Evolutionary conservation across 2,797 vertebrate genomes (phyloP).

Genomic region (Anomalospiza imberbis): DNA sequence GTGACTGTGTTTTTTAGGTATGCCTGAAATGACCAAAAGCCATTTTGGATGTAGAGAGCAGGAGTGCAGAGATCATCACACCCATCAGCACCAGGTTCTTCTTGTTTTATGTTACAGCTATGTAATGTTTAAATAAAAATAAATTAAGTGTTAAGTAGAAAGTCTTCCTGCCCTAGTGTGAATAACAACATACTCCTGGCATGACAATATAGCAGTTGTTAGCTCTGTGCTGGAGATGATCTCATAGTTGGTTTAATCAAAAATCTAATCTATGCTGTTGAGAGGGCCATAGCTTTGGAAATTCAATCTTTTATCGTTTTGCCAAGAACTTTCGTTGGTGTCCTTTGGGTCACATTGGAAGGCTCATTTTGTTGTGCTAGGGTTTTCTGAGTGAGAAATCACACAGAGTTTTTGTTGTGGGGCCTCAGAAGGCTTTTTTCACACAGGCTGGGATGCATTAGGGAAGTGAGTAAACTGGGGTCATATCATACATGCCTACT

Average conservation of each 20-base stretch:
- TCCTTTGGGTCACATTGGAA: conserved; percentile 46
- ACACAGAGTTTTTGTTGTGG: background rate
- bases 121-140: conserved; percentile 51
- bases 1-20: background rate
- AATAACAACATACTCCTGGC: conserved; percentile 45
- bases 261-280: background rate
- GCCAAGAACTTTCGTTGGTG: conserved; percentile 38
- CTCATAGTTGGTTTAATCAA: conserved; percentile 56
- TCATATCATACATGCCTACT: background rate
- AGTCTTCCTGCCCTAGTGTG: conserved; percentile 33
- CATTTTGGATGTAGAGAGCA: background rate
- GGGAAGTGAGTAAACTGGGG: background rate
- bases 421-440: conserved; percentile 15
- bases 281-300: conserved; percentile 24
- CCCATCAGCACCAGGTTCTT: conserved; percentile 2
- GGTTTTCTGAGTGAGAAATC: conserved; percentile 20
- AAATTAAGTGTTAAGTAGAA: conserved; percentile 48
- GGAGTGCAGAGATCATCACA: background rate
- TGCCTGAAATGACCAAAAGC: background rate
- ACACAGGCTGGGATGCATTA: background rate
- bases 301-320: conserved; percentile 15
- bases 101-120: conserved; percentile 15
- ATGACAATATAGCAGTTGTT: conserved; percentile 24
- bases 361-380: background rate
- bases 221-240: conserved; percentile 33